Percentiles rank a stretch among this genome's conserved stretches.
phyloP scores from a whole-genome alignment of 2,888 invertebrate genomes.

The Junonia oenone region DNA sequence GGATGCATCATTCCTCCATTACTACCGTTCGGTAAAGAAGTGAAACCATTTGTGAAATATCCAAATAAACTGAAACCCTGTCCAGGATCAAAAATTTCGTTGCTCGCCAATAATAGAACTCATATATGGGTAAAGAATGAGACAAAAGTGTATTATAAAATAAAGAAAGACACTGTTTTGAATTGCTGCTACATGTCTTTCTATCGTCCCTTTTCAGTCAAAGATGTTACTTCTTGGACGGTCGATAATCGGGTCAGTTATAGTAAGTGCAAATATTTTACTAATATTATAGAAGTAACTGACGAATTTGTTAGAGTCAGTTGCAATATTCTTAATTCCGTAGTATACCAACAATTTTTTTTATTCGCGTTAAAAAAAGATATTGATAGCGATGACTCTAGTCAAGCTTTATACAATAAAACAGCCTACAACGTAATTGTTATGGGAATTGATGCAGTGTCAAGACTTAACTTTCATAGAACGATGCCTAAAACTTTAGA shows the following conservation, averaged over 20 bases:
- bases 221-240: constrained; percentile 45
- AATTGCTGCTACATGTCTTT: constrained; percentile 81
- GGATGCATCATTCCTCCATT: constrained; percentile 82
- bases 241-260: constrained; percentile 59
- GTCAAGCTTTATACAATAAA: constrained; percentile 24
- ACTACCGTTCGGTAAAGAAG: constrained; percentile 71
- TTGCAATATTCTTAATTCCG: constrained; percentile 65
- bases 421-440: constrained; percentile 82
- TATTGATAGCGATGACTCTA: constrained; percentile 22
- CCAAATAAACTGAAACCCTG: constrained; percentile 68
- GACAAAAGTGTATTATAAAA: constrained; percentile 63
- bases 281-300: constrained; percentile 45
- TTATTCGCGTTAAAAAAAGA: constrained; percentile 74
- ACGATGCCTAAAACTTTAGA: constrained; percentile 85
- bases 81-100: constrained; percentile 50
- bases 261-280: constrained; percentile 61
- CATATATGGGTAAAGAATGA: constrained; percentile 69
- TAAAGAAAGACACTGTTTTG: constrained; percentile 50
- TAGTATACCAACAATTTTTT: constrained; percentile 82
- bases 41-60: constrained; percentile 62
- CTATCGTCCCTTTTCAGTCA: constrained; percentile 56
- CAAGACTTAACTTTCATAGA: constrained; percentile 88
- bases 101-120: constrained; percentile 77
- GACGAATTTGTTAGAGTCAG: constrained; percentile 83
- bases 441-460: constrained; percentile 90